Evolutionary conservation across 2,888 invertebrate genomes (phyloP).

Genomic region (Clitarchus hookeri): DNA sequence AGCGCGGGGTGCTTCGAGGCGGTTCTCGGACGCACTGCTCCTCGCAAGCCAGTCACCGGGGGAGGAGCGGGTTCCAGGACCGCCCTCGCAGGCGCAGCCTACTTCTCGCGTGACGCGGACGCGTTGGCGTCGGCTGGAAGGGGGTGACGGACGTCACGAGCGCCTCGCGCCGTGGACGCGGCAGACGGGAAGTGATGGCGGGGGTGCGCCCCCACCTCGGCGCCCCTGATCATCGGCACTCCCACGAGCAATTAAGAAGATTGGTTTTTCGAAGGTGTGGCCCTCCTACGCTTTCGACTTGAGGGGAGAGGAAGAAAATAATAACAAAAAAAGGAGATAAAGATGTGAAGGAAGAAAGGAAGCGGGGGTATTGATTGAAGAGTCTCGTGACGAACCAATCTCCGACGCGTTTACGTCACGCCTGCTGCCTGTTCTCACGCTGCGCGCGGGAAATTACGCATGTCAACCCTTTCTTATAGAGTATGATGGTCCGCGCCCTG

Average conservation of each 20-base stretch:
- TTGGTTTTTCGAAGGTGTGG: not conserved
- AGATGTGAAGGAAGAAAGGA: not conserved
- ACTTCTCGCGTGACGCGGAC: not conserved
- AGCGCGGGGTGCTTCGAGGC: not conserved
- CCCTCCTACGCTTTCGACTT: not conserved
- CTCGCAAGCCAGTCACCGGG: too few relatives aligned
- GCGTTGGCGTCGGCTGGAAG: not conserved
- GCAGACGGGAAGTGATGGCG: not conserved
- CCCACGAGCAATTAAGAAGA: not conserved
- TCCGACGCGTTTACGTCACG: slow-evolving; percentile 1
- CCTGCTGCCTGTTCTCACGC: not conserved
- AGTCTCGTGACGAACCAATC: slow-evolving; percentile 8
- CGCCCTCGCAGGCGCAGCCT: not conserved
- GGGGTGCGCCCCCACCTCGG: not conserved
- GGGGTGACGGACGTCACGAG: not conserved
- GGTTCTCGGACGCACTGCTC: not conserved
- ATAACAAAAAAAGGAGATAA: not conserved
- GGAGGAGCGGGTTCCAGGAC: too few relatives aligned
- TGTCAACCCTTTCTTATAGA: too few relatives aligned
- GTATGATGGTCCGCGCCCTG: not conserved
- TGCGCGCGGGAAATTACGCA: not conserved
- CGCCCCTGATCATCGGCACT: not conserved
- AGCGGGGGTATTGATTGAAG: slow-evolving; percentile 1
- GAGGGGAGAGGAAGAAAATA: not conserved
- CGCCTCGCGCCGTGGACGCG: too few relatives aligned